phyloP scores from a whole-genome alignment of 2,113 vertebrate genomes.

The Plotosus lineatus region DNA sequence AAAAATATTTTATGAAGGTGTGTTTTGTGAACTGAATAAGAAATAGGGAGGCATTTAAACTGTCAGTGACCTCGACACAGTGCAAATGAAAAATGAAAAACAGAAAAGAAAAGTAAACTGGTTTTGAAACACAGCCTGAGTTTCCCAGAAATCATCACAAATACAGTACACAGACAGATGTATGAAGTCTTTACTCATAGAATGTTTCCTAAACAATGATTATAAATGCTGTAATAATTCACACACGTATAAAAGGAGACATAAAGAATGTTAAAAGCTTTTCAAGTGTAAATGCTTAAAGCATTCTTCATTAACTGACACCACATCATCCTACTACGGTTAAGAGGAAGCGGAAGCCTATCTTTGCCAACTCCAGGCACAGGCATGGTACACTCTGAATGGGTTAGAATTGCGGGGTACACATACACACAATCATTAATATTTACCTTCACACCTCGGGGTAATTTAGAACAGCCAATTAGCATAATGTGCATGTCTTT shows the following conservation, averaged over 20 bases:
- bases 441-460: too few relatives aligned
- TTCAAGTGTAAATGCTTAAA: too few relatives aligned
- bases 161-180: neutral
- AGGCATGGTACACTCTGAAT: too few relatives aligned
- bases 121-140: neutral
- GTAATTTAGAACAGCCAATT: too few relatives aligned
- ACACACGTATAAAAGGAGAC: neutral
- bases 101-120: neutral
- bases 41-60: neutral
- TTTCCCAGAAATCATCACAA: neutral
- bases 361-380: too few relatives aligned
- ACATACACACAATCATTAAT: too few relatives aligned
- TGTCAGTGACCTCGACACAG: neutral
- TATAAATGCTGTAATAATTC: neutral
- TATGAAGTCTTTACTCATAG: neutral
- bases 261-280: neutral
- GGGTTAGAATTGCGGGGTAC: too few relatives aligned
- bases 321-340: too few relatives aligned
- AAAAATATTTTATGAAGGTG: neutral
- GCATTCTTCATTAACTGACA: too few relatives aligned
- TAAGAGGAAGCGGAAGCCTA: too few relatives aligned
- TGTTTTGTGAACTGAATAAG: neutral
- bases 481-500: too few relatives aligned
- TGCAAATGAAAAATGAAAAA: neutral
- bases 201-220: neutral